phyloP scores from a whole-genome alignment of 2,888 invertebrate species.

The Bhutanitis thaidina region DNA sequence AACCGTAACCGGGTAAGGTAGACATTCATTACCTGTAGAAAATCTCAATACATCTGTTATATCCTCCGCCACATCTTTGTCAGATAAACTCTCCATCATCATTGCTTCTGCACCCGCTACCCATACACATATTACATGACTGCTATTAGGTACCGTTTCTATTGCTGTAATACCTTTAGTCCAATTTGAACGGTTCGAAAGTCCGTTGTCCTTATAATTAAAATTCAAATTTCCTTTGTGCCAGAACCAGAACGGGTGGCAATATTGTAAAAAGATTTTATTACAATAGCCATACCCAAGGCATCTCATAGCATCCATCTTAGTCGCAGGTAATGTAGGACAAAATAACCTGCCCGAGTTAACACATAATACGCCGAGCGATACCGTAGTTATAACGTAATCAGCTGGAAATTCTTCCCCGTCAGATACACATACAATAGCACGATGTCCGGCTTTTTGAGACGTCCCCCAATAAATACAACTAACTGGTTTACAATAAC shows the following conservation, averaged over 20 bases:
- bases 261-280: conserved; percentile 88
- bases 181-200: conserved; percentile 82
- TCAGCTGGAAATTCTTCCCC: conserved; percentile 86
- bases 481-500: conserved; percentile 85
- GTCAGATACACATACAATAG: conserved; percentile 83
- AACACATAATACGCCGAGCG: conserved; percentile 86
- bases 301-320: conserved; percentile 83
- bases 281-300: conserved; percentile 87
- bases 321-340: conserved; percentile 84
- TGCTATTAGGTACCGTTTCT: conserved; percentile 84
- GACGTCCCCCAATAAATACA: conserved; percentile 84
- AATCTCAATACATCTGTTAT: conserved; percentile 81
- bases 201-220: conserved; percentile 78
- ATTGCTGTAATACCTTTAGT: conserved; percentile 85
- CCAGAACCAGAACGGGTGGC: conserved; percentile 86
- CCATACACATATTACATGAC: conserved; percentile 85
- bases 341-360: conserved; percentile 84
- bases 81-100: conserved; percentile 82
- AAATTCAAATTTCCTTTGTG: conserved; percentile 82
- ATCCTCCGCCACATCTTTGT: conserved; percentile 83
- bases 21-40: conserved; percentile 78
- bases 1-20: conserved; percentile 84
- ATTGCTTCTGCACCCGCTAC: conserved; percentile 84
- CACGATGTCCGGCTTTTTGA: conserved; percentile 62
- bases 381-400: conserved; percentile 88